Evolutionary conservation across 2,888 invertebrate genomes (phyloP).

Genomic region (Hydraecia micacea): DNA sequence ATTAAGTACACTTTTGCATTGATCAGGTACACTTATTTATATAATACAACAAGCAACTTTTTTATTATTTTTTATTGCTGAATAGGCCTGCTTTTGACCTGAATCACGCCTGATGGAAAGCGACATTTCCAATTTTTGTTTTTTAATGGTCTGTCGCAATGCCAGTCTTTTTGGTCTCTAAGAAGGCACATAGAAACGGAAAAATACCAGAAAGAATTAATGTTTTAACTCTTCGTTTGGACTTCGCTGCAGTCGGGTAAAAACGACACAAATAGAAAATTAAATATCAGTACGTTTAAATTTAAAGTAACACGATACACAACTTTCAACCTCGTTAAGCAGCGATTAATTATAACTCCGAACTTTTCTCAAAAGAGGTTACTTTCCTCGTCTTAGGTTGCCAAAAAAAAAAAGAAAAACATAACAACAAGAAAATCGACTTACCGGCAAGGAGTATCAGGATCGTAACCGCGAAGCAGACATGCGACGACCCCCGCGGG

Average conservation of each 20-base stretch:
- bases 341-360: conserved; percentile 36
- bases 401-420: conserved; percentile 50
- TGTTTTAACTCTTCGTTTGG: not conserved
- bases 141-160: too few species aligned
- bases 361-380: conserved; percentile 41
- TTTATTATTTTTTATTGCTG: not conserved
- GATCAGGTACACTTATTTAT: not conserved
- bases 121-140: too few species aligned
- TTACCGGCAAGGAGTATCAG: conserved; percentile 83
- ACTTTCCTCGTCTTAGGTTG: conserved; percentile 30
- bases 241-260: not conserved
- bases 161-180: too few species aligned
- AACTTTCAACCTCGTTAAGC: conserved; percentile 18
- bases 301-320: conserved; percentile 39
- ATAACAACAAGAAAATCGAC: conserved; percentile 73
- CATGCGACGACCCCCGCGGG: conserved; percentile 79
- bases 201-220: not conserved
- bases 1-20: not conserved
- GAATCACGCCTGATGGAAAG: too few species aligned
- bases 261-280: not conserved
- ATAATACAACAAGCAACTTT: not conserved
- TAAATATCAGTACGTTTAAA: not conserved
- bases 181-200: not conserved
- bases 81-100: too few species aligned
- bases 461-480: conserved; percentile 74